phyloP scores from a whole-genome alignment of 2,113 vertebrate genomes.

The Seriola dumerili region DNA sequence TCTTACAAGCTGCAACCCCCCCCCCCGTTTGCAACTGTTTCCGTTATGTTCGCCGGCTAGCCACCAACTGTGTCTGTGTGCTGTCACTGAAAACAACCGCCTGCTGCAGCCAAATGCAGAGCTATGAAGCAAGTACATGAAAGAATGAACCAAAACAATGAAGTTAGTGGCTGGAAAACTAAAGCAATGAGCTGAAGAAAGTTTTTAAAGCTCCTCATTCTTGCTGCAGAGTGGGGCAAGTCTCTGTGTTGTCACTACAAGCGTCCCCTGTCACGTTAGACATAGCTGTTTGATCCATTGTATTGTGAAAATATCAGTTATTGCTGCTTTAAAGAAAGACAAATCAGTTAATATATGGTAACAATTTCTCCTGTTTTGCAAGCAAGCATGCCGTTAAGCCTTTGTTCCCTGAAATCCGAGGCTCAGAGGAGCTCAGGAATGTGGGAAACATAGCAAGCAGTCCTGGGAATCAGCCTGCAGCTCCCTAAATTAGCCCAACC shows the following conservation, averaged over 20 bases:
- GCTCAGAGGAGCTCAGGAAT: constrained; percentile 61
- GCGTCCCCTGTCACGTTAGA: neutral
- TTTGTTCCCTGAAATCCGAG: constrained; percentile 45
- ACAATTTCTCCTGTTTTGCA: constrained; percentile 5
- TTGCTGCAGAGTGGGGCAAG: neutral
- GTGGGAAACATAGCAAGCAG: constrained; percentile 48
- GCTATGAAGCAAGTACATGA: too few species aligned
- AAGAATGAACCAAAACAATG: neutral
- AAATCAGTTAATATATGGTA: neutral
- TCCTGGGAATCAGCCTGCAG: constrained; percentile 52
- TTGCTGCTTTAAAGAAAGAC: neutral
- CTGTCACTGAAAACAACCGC: too few species aligned
- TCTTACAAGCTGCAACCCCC: too few species aligned
- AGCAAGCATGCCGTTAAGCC: neutral
- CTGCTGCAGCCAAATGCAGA: neutral
- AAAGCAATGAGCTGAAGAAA: neutral
- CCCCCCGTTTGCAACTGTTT: neutral
- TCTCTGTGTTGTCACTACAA: neutral
- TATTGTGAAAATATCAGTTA: neutral
- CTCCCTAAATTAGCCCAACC: constrained; percentile 36
- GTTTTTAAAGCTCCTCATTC: neutral
- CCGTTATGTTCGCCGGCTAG: neutral
- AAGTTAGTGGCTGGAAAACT: neutral
- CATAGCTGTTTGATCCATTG: neutral
- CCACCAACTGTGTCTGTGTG: neutral